Evolutionary conservation across 2,888 invertebrate species (phyloP).

Genomic region (Dendrolimus pini): DNA sequence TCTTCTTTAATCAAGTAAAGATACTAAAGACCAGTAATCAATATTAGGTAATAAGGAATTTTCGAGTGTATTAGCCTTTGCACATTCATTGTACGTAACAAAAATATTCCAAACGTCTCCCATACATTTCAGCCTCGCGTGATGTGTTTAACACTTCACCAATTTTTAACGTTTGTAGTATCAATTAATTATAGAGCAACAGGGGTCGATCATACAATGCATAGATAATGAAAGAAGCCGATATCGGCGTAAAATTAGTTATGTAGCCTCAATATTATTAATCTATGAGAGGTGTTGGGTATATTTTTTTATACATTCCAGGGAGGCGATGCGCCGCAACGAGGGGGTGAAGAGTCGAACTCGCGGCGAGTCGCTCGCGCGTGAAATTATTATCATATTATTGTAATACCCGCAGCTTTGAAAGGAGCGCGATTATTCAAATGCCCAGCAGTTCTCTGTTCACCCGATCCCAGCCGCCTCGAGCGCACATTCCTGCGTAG

Average conservation of each 20-base stretch:
- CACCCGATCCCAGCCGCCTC: slow-evolving; percentile 22
- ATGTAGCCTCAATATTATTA: slow-evolving; percentile 16
- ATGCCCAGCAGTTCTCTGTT: slow-evolving; percentile 47
- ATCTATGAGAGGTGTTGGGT: slow-evolving; percentile 29
- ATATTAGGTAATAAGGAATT: too few relatives aligned
- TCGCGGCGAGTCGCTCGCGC: slow-evolving; percentile 53
- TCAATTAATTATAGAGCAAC: slow-evolving; percentile 57
- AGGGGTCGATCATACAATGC: slow-evolving; percentile 17
- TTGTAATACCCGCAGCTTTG: slow-evolving; percentile 55
- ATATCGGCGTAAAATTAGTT: slow-evolving; percentile 38
- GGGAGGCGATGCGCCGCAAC: slow-evolving; percentile 33
- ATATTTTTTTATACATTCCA: slow-evolving; percentile 67
- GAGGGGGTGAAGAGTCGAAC: slow-evolving; percentile 33
- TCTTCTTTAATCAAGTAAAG: too few relatives aligned
- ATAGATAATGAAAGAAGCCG: slow-evolving; percentile 32
- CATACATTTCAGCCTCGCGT: too few relatives aligned
- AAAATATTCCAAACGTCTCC: too few relatives aligned
- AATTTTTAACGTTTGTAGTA: slow-evolving; percentile 55
- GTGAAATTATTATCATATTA: slow-evolving; percentile 73
- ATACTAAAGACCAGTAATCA: too few relatives aligned
- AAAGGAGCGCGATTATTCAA: slow-evolving; percentile 69
- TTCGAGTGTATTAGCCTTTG: too few relatives aligned
- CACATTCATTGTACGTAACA: too few relatives aligned
- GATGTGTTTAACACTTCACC: slow-evolving; percentile 46
- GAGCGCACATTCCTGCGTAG: slow-evolving; percentile 47